Base-by-base conservation (phyloP, 2,888 invertebrate species). In the Sphaerophoria taeniata region DNA sequence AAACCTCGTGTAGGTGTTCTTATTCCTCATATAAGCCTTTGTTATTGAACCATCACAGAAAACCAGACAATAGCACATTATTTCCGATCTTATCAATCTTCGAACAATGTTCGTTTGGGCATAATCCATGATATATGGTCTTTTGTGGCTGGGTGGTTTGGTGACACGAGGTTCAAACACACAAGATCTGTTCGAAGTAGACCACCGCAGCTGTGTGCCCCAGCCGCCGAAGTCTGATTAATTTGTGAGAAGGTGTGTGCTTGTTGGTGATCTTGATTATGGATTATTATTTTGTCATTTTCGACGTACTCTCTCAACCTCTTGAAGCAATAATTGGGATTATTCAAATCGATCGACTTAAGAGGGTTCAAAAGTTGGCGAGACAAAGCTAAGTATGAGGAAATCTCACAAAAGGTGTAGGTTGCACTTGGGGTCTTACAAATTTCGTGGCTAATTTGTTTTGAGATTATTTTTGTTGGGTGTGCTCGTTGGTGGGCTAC, bases 391-490 rank as follows among this genome's bases (percentile, higher is more conserved):
- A 24, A 24, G 31, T 43, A 53, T 24, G 9, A 31, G 4, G 14
- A 49, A 33, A 43, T 36, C 56, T 65, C 14, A 24, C 24, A 24
- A 24, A 24, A 24, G 14, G 69, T 67, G 84, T 84, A 71, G 84
- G 84, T 80, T 80, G 80, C 51, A 74, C 65, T 78, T 45, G 71
- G 71, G 39, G 45, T 39, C 33, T 61, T 6, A 36, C 34, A 58
- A 58, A 16, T 63, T 72, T 79, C 79, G 84, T 84, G 71, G 56
- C 71, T 75, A 84, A 84, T 80, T 84, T 84, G 80, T 84, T 84
- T 63, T 53, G 6, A 56, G 70, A 81, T 80, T 63, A 47, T 69
- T 14, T 36, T 43, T 51, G n/a, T 33, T 4, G 0, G 47, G 14
- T 47, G 47, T 63, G 24, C 2, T 63, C 63, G 47, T 63, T 76